A percentile compares a stretch with the other conserved stretches of the same genome.
phyloP scores from a whole-genome alignment of 1,140 invertebrate genomes.

The Drosophila ambigua region DNA sequence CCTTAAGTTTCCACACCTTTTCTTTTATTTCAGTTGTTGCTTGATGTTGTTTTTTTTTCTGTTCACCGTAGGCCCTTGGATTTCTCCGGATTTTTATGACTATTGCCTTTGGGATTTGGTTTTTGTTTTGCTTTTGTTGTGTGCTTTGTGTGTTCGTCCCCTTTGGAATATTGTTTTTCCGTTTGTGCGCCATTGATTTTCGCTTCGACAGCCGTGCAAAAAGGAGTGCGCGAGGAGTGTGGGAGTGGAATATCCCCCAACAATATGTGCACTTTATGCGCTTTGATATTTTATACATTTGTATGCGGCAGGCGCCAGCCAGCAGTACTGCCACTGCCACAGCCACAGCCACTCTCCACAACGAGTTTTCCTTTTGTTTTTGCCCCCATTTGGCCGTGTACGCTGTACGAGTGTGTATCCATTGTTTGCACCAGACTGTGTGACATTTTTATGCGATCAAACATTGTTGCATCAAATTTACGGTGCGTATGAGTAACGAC shows the following conservation, averaged over 20 bases:
- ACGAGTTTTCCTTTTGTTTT: slow-evolving; percentile 51
- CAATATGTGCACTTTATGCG: slow-evolving; percentile 78
- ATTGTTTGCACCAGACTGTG: slow-evolving; percentile 73
- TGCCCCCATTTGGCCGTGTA: slow-evolving; percentile 12
- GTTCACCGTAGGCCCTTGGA: not conserved
- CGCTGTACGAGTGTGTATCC: slow-evolving; percentile 28
- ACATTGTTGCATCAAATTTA: slow-evolving; percentile 81
- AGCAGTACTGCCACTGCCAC: not conserved
- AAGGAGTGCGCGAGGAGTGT: too few species aligned
- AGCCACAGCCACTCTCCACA: slow-evolving; percentile 1
- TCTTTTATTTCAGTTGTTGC: not conserved
- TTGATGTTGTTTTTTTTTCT: not conserved
- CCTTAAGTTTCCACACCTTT: too few species aligned
- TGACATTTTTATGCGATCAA: slow-evolving; percentile 78
- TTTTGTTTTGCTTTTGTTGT: slow-evolving; percentile 13
- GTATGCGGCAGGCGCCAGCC: slow-evolving; percentile 4
- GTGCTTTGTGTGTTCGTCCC: slow-evolving; percentile 12
- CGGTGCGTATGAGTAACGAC: slow-evolving; percentile 79
- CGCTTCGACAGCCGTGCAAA: slow-evolving; percentile 15
- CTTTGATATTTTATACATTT: slow-evolving; percentile 72
- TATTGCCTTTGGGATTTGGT: slow-evolving; percentile 44
- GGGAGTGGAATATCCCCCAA: slow-evolving; percentile 43
- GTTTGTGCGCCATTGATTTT: slow-evolving; percentile 65
- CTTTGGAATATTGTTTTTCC: slow-evolving; percentile 12
- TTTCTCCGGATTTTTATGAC: slow-evolving; percentile 25